These are phyloP conservation scores for Neomicropteryx cornuta DNA, from an alignment of 1,140 invertebrate genomes.

Conservation along the genomic window DNA sequence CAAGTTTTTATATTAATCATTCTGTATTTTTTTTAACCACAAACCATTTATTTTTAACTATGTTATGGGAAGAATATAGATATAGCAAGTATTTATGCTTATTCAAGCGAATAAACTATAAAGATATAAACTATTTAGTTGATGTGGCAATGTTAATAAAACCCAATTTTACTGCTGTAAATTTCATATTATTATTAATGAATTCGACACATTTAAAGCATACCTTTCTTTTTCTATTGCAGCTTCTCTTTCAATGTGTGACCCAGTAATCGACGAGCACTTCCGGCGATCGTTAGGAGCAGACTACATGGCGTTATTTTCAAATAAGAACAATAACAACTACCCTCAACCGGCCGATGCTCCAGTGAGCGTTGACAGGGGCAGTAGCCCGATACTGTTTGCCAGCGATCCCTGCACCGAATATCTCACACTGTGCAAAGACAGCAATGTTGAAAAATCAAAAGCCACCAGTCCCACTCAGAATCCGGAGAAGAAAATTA, in stretches of 20 bases:
- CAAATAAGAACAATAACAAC: conserved; percentile 40
- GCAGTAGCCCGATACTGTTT: conserved; percentile 36
- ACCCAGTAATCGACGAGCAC: conserved; percentile 92
- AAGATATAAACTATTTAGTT: no score
- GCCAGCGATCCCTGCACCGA: conserved; percentile 15
- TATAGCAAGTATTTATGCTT: no score
- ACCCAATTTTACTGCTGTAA: no score
- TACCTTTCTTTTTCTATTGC: conserved; percentile 15
- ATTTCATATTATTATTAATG: not conserved
- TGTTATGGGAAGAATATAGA: no score
- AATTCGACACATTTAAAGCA: conserved; percentile 5
- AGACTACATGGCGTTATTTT: conserved; percentile 72
- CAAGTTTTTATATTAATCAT: no score
- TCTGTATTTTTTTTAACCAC: no score
- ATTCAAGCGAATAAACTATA: no score
- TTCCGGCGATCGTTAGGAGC: conserved; percentile 86
- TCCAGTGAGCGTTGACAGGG: conserved; percentile 35
- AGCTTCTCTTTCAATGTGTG: conserved; percentile 59
- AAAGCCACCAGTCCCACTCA: conserved; percentile 19
- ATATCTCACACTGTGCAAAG: conserved; percentile 23
- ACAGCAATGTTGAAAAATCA: conserved; percentile 14
- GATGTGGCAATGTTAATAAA: no score
- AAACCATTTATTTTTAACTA: no score
- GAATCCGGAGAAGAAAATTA: conserved; percentile 24
- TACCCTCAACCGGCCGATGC: conserved; percentile 26